Evolutionary conservation across 2,888 invertebrate species (phyloP), one percentile per base, ranked within the genome.

Genomic region (Cephus pygmeus): DNA sequence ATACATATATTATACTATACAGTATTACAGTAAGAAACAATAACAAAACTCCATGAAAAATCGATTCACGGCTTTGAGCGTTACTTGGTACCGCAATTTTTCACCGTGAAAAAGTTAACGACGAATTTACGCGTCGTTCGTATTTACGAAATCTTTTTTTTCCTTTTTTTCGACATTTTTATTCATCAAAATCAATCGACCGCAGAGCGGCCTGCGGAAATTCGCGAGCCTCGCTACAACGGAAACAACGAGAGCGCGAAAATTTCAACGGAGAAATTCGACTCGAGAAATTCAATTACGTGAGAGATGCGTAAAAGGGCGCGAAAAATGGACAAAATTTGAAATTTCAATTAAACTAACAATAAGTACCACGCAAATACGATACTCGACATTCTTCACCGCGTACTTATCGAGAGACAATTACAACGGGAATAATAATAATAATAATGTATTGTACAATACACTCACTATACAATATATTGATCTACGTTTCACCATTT

Each of bases 401-500:
- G 71, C 71, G 30, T 34, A 31, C 33, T 71, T 71, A 71, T 71
- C 33, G 34, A 34, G 33, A 71, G 71, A 71, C 15, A 34, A 31
- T 71, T 71, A 71, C 71, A 71, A 71, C 71, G 71, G 31, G 71
- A 56, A 56, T 71, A 71, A 79, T 69, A 34, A 73, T 69, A 34
- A 73, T 77, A 35, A 76, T 79, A 77, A 40, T 76, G 23, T 73
- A 78, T 79, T 33, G 31, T 73, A 80, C 69, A 75, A 79, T 84
- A 82, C 81, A 85, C 80, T 81, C 79, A 79, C 80, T 85, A 82
- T 82, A 82, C 80, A 85, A 82, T 79, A 78, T 23, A 71, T 31
- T 34, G 69, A 31, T 71, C 71, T 71, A 71, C 31, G 12, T 84
- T 81, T 78, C 76, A 81, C 76, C 36, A 73, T 76, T 80, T 79